Conservation (phyloP, 2,888 invertebrate species). For the Agrochola macilenta region DNA sequence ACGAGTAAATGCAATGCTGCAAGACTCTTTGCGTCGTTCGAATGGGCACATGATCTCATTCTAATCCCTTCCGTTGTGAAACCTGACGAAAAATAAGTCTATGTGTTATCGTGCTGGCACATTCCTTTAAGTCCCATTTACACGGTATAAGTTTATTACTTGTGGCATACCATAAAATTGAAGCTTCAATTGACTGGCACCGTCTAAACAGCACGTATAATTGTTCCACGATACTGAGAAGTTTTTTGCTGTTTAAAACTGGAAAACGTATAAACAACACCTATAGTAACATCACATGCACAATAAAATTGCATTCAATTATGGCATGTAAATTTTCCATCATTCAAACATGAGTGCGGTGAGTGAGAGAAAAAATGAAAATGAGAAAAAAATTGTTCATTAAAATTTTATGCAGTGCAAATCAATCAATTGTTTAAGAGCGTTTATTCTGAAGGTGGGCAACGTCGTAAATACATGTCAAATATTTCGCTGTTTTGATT, state of each 20-base stretch:
- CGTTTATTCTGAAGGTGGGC: no score
- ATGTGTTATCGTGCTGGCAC: background rate
- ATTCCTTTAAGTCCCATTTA: background rate
- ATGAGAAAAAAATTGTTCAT: background rate
- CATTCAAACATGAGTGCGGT: background rate
- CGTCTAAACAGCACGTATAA: no score
- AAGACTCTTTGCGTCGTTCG: background rate
- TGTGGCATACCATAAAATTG: background rate
- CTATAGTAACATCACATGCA: no score
- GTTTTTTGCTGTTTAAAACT: no score
- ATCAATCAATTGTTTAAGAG: background rate
- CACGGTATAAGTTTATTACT: background rate
- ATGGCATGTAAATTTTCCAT: background rate
- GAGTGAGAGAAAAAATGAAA: background rate
- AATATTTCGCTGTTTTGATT: no score
- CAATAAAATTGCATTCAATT: no score
- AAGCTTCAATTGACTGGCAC: background rate
- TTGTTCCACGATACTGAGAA: no score
- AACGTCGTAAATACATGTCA: no score
- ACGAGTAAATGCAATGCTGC: background rate
- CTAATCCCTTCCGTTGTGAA: background rate
- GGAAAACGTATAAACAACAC: no score
- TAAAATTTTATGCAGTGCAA: background rate
- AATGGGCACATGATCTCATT: background rate
- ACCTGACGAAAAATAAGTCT: background rate